These are phyloP conservation scores for Allolobophora icterica DNA, from an alignment of 2,888 invertebrate genomes.

Conservation along the genomic window DNA sequence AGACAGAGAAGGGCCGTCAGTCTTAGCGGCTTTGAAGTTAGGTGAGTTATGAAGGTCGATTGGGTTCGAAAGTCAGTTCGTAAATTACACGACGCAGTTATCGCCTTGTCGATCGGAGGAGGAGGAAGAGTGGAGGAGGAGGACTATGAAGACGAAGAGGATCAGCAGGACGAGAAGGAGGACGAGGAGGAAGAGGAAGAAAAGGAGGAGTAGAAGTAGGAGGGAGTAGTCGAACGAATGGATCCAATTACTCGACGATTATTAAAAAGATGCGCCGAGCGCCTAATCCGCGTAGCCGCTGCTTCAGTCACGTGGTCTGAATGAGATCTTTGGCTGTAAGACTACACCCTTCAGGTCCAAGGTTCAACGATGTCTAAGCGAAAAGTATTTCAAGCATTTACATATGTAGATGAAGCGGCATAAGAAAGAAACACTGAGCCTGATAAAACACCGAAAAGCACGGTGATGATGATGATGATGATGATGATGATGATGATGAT, in stretches of 20 bases:
- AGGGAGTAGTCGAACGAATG: not conserved
- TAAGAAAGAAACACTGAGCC: not conserved
- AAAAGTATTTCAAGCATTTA: not conserved
- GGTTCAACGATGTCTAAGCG: not conserved
- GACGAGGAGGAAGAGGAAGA: too few relatives aligned
- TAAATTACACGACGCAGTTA: too few relatives aligned
- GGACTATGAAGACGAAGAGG: too few relatives aligned
- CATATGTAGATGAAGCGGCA: too few relatives aligned
- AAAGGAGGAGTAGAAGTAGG: conserved; percentile 5
- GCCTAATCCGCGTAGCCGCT: not conserved
- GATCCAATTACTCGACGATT: not conserved
- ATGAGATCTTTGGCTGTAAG: not conserved
- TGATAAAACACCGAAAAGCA: not conserved
- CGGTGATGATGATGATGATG: not conserved
- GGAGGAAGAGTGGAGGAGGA: not conserved
- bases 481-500: not conserved
- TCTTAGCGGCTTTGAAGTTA: too few relatives aligned
- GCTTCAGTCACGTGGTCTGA: not conserved
- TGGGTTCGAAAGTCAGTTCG: too few relatives aligned
- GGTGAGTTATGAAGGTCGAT: too few relatives aligned
- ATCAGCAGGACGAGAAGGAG: too few relatives aligned
- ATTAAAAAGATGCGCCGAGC: too few relatives aligned
- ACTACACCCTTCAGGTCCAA: not conserved
- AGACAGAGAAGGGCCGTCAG: not conserved
- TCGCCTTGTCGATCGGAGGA: not conserved